Evolutionary conservation across 2,888 invertebrate species (phyloP), one percentile per base, ranked within the genome.

Genomic region (Cantharis flavilabris): DNA sequence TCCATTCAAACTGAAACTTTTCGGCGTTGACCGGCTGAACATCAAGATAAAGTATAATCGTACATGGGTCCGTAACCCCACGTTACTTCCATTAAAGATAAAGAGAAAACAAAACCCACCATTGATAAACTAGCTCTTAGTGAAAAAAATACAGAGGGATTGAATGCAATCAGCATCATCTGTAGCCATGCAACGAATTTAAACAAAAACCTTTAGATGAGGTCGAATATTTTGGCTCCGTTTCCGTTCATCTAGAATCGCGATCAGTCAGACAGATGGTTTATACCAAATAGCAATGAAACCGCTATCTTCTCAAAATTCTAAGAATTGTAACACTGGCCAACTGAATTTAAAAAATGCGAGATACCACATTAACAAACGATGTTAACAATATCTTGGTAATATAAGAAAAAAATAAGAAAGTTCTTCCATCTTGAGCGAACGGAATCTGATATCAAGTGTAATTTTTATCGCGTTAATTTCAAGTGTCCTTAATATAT

Each of bases 191-290:
- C 72, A 49, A 71, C 72, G 67, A 77, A 79, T 77, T 75, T 73
- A 77, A 79, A 79, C 75, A 79, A 79, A 79, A 79, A 77, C 75
- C 77, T 74, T 65, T 67, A 73, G 79, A 72, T 75, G 75, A 74
- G 72, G 72, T 73, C 11, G 65, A 67, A 20, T 67, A 67, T 67
- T 78, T 76, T 77, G 79, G 77, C 77, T 78, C 73, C 73, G 80
- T 79, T 81, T 81, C 79, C 81, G 80, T 79, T 80, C 81, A 79
- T 78, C 79, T 75, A 76, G 72, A 75, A 80, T 79, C 80, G 80
- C 77, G 81, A 81, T 81, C 80, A 77, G 79, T 81, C 81, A 79
- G 80, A 73, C 81, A 81, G 81, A 81, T 81, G 81, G 80, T 80
- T 81, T 80, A 81, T 79, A 76, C 73, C 64, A 71, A 77, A 74